Evolutionary conservation across 64 coral and sea anemone species (phyloP).

Genomic region (Pocillopora verrucosa): DNA sequence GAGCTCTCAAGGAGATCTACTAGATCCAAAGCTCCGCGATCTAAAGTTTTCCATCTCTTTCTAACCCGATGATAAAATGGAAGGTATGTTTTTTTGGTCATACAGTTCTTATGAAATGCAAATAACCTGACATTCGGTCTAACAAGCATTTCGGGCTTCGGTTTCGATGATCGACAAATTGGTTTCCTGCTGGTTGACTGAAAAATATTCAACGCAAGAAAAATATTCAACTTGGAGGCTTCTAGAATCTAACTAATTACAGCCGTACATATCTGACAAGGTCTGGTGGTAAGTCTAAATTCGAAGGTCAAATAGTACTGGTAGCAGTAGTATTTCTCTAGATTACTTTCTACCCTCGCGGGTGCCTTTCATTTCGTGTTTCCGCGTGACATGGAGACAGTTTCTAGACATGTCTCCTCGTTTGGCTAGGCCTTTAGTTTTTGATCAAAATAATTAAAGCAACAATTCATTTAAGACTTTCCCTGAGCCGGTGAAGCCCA

Average conservation of each 20-base stretch:
- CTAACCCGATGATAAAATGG: not conserved
- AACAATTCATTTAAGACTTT: slow-evolving; percentile 38
- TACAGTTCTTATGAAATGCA: not conserved
- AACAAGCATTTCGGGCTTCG: slow-evolving; percentile 13
- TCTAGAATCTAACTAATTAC: slow-evolving; percentile 13
- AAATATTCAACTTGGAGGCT: no score
- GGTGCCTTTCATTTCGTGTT: slow-evolving; percentile 44
- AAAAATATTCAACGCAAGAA: slow-evolving; percentile 1
- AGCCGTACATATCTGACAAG: slow-evolving; percentile 7
- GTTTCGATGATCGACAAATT: slow-evolving; percentile 5
- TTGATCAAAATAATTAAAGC: slow-evolving; percentile 40
- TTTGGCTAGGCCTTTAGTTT: slow-evolving; percentile 44
- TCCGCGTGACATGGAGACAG: not conserved
- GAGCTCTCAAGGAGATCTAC: no score
- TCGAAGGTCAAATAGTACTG: not conserved
- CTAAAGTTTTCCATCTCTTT: not conserved
- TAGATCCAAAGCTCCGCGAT: no score
- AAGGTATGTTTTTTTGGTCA: not conserved
- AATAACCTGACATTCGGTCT: not conserved
- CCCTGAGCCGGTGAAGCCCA: slow-evolving; percentile 18
- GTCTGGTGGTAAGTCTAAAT: not conserved
- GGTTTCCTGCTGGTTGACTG: slow-evolving; percentile 4
- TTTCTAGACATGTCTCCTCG: slow-evolving; percentile 14
- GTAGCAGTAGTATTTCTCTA: slow-evolving; percentile 43
- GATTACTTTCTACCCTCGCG: slow-evolving; percentile 38